Conservation (phyloP, 37 sponge, comb jelly and placozoan genomes). For the Spongilla lacustris region DNA sequence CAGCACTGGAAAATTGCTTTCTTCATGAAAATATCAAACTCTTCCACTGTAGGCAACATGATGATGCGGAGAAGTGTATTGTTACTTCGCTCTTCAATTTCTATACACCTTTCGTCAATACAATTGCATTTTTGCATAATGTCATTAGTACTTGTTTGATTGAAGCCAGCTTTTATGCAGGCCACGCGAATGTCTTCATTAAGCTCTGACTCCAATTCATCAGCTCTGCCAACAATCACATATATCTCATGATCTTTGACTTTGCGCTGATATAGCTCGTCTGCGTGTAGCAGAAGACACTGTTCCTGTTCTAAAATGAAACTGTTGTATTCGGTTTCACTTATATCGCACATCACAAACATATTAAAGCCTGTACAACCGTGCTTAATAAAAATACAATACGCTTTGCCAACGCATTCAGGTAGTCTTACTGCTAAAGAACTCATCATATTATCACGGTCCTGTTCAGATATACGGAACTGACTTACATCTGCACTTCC, state of each 20-base stretch:
- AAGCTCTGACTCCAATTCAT: background rate
- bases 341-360: too few species aligned
- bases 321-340: too few species aligned
- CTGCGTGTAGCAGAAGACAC: background rate
- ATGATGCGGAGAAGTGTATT: background rate
- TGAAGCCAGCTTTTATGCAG: background rate
- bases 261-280: background rate
- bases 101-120: background rate
- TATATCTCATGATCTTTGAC: background rate
- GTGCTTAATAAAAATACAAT: too few species aligned
- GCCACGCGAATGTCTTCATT: background rate
- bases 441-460: too few species aligned
- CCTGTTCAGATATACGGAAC: too few species aligned
- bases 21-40: background rate
- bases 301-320: too few species aligned
- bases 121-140: background rate
- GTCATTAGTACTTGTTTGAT: background rate
- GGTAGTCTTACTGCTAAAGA: too few species aligned
- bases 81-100: background rate
- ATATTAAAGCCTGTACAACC: too few species aligned
- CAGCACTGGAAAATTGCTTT: background rate
- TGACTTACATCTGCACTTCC: too few species aligned
- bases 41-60: background rate
- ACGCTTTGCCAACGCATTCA: too few species aligned
- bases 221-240: background rate